Evolutionary conservation across 2,113 vertebrate species (phyloP).

Genomic region (Deroptyus accipitrinus): DNA sequence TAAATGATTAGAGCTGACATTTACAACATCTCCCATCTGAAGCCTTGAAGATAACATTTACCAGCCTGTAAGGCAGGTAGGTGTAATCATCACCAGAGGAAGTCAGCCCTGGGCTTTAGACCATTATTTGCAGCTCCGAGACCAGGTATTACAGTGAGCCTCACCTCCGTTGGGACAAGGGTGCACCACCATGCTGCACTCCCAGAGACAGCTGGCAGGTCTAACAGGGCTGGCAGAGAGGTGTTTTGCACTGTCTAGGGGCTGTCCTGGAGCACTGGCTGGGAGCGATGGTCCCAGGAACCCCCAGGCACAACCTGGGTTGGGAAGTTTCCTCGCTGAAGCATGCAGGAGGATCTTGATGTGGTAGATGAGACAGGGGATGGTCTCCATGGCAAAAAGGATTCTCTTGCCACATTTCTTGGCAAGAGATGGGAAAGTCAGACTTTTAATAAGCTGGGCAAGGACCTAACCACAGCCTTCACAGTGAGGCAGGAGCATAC

Average conservation of each 20-base stretch:
- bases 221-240: fast-evolving
- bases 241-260: neutral
- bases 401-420: neutral
- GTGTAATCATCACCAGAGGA: neutral
- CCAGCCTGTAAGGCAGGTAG: neutral
- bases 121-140: neutral
- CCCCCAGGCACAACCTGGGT: no score
- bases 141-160: neutral
- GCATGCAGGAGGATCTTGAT: neutral
- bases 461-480: neutral
- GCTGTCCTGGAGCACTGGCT: neutral
- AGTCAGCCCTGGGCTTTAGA: neutral
- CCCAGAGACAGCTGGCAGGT: fast-evolving
- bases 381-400: neutral
- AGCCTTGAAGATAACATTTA: neutral
- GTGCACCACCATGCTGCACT: fast-evolving
- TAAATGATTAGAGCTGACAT: neutral
- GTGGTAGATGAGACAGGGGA: neutral
- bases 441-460: neutral
- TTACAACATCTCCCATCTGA: neutral
- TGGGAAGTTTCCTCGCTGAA: neutral
- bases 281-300: neutral
- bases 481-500: neutral
- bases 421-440: neutral
- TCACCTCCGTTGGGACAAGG: neutral